Percentiles rank a stretch among this genome's conserved stretches.
These are phyloP conservation scores for Copidosoma floridanum DNA, from an alignment of 1,140 invertebrate species.

Conservation along the genomic window DNA sequence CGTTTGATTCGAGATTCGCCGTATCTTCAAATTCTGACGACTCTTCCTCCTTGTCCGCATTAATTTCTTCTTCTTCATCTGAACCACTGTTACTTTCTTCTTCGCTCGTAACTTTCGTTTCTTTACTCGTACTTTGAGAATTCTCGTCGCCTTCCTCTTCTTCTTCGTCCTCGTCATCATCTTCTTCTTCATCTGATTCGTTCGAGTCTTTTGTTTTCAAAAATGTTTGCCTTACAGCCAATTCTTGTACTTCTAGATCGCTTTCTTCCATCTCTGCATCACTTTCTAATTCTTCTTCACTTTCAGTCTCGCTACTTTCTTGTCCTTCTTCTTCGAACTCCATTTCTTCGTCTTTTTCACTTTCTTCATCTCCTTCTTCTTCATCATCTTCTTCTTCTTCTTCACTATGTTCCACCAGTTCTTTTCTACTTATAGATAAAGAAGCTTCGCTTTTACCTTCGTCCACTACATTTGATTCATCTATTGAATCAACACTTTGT, in stretches of 20 bases:
- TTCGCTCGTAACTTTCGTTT: neutral
- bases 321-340: neutral
- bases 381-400: constrained; percentile 22
- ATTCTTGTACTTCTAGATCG: neutral
- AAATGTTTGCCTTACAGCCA: neutral
- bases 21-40: constrained; percentile 27
- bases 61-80: constrained; percentile 3
- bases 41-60: constrained; percentile 16
- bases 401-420: constrained; percentile 5
- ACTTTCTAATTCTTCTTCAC: constrained; percentile 32
- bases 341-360: neutral
- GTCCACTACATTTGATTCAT: constrained; percentile 22
- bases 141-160: constrained; percentile 18
- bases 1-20: constrained; percentile 38
- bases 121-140: constrained; percentile 5
- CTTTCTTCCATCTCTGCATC: neutral
- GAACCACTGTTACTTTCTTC: neutral
- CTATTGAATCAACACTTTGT: constrained; percentile 44
- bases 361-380: neutral
- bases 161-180: neutral
- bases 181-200: neutral
- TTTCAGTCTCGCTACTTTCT: constrained; percentile 29
- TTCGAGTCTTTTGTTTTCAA: neutral
- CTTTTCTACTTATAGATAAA: too few species aligned
- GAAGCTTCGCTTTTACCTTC: neutral